phyloP scores from a whole-genome alignment of 2,113 vertebrate genomes.

The Camelus bactrianus region DNA sequence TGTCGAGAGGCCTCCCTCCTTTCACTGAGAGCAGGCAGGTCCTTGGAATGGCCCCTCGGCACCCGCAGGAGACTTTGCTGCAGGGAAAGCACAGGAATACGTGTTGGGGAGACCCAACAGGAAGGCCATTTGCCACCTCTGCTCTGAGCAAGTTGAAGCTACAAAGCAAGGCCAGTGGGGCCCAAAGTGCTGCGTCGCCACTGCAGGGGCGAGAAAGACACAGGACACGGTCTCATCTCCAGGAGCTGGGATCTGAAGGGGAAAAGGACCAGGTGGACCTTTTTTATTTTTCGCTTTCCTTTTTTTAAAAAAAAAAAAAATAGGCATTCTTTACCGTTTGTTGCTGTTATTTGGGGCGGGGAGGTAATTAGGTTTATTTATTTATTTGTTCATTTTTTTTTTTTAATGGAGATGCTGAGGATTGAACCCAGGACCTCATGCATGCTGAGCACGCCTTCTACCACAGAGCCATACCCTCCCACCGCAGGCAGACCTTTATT shows the following conservation, averaged over 20 bases:
- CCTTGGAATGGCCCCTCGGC: no score
- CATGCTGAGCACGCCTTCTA: no score
- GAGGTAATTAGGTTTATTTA: no score
- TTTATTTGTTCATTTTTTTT: no score
- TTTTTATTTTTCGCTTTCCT: neutral
- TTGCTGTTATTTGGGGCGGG: no score
- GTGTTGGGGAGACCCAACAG: neutral
- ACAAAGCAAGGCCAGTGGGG: neutral
- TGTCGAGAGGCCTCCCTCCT: rapidly evolving
- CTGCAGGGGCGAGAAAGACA: neutral
- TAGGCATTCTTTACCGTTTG: no score
- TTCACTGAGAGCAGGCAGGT: rapidly evolving
- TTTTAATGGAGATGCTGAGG: no score
- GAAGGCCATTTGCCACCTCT: neutral
- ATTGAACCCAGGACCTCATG: no score
- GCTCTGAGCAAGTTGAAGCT: no score
- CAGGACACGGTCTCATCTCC: neutral
- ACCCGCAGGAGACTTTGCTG: neutral
- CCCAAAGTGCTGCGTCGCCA: rapidly evolving
- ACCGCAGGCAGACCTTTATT: neutral
- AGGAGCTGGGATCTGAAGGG: neutral
- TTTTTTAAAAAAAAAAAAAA: no score
- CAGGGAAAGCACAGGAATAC: neutral
- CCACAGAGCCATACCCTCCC: no score
- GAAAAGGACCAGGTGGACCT: no score